Percentiles rank a stretch among this genome's conserved stretches.
Conservation (phyloP, 2,113 vertebrate genomes). For the Amblyopsis rosae region DNA sequence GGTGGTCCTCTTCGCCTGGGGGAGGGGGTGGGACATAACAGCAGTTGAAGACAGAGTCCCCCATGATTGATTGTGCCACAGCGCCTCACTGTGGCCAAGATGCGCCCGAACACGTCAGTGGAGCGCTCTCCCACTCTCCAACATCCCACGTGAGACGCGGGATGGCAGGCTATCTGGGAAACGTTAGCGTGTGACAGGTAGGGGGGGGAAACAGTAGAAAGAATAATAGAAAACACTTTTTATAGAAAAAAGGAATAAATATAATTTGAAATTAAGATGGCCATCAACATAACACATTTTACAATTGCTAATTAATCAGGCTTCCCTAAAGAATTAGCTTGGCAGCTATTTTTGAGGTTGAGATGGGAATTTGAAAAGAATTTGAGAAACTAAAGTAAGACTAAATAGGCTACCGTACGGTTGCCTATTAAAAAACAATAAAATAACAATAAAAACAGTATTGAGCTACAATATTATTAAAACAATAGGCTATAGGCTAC, state of each 20-base stretch:
- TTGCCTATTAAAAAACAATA: too few relatives aligned
- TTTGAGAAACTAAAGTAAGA: too few relatives aligned
- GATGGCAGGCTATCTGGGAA: constrained; percentile 41
- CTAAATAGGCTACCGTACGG: too few relatives aligned
- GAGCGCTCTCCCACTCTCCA: constrained; percentile 27
- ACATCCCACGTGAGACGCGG: constrained; percentile 43
- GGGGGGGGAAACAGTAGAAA: constrained; percentile 1
- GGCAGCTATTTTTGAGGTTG: not conserved
- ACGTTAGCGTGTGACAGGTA: constrained; percentile 11
- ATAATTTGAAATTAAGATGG: not conserved
- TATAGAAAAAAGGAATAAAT: constrained; percentile 5
- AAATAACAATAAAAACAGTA: too few relatives aligned
- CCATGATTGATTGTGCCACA: constrained; percentile 57
- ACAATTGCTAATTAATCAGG: too few relatives aligned
- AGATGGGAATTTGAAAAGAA: not conserved
- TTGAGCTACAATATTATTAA: too few relatives aligned
- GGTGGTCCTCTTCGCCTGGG: constrained; percentile 70
- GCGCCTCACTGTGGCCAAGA: constrained; percentile 32
- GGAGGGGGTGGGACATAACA: constrained; percentile 75
- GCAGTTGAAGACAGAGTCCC: constrained; percentile 77
- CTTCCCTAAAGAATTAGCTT: too few relatives aligned
- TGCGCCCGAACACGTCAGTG: constrained; percentile 35
- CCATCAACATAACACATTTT: not conserved
- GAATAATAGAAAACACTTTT: not conserved
- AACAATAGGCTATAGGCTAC: too few relatives aligned